Conservation (phyloP, 30 jellyfish, hydroid and myxozoan species). For the Aurelia aurita complex sp. Pacific region DNA sequence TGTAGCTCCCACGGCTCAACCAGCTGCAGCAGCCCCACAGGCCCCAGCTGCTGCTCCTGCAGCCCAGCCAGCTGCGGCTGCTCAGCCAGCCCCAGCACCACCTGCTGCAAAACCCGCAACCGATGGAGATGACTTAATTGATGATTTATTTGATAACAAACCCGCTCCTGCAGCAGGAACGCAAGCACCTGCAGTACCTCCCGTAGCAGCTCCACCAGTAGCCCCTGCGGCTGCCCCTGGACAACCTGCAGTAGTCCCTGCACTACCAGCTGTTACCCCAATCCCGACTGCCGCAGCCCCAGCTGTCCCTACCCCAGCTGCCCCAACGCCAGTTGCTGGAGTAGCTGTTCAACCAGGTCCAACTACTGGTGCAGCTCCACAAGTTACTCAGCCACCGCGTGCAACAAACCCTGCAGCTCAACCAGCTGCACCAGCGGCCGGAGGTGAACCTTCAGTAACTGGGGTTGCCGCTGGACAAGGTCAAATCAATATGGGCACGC, state of each 20-base stretch:
- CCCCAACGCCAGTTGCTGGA: slow-evolving; percentile 12
- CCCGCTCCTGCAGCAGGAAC: slow-evolving; percentile 8
- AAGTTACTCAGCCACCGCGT: slow-evolving; percentile 10
- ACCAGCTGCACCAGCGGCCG: slow-evolving; percentile 7
- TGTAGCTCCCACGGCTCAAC: slow-evolving; percentile 8
- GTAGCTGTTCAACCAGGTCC: slow-evolving; percentile 33
- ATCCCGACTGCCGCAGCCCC: slow-evolving; percentile 3
- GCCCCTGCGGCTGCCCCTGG: not conserved
- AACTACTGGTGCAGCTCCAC: slow-evolving; percentile 1
- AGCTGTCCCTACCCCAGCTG: slow-evolving; percentile 1
- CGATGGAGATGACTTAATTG: not conserved
- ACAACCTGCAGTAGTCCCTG: not conserved
- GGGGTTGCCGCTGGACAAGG: slow-evolving; percentile 36
- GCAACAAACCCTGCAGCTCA: slow-evolving; percentile 17
- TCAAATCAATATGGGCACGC: not conserved
- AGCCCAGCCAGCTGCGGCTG: slow-evolving; percentile 3
- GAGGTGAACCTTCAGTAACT: slow-evolving; percentile 14
- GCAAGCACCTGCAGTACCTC: not conserved
- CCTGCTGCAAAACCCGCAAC: not conserved
- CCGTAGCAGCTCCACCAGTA: not conserved
- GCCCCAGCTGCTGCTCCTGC: not conserved
- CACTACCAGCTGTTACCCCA: not conserved
- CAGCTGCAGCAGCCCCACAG: slow-evolving; percentile 5
- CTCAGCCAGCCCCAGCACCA: slow-evolving; percentile 14
- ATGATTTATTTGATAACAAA: too few relatives aligned